A percentile compares a stretch with the other conserved stretches of the same genome.
phyloP scores from a whole-genome alignment of 1,140 invertebrate genomes.

The Nasonia vitripennis region DNA sequence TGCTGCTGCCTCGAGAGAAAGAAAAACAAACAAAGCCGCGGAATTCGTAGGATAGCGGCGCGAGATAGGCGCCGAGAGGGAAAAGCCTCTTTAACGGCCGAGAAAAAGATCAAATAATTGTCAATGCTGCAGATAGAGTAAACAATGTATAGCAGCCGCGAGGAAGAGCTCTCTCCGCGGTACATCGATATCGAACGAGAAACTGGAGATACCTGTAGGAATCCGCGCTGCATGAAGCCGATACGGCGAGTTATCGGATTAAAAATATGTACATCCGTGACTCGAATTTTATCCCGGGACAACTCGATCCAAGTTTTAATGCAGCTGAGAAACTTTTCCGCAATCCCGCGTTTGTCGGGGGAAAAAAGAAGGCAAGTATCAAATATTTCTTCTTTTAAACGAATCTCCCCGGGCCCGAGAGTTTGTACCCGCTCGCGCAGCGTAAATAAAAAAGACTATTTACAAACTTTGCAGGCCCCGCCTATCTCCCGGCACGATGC shows the following conservation, averaged over 20 bases:
- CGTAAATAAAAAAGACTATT: neutral
- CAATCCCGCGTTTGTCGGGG: neutral
- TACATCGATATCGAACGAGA: neutral
- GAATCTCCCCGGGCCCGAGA: neutral
- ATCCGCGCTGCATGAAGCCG: neutral
- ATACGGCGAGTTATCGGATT: neutral
- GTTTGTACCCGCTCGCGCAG: neutral
- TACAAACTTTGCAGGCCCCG: neutral
- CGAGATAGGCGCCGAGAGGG: neutral
- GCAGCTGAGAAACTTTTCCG: neutral
- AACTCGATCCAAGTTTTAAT: neutral
- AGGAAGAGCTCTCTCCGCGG: no score
- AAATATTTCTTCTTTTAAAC: neutral
- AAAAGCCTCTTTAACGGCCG: neutral
- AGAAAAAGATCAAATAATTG: slow-evolving; percentile 11
- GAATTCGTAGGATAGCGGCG: slow-evolving; percentile 3
- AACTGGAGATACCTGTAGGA: slow-evolving; percentile 33
- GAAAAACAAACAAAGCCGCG: slow-evolving; percentile 30
- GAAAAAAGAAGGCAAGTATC: neutral
- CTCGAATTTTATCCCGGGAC: neutral
- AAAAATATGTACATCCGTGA: neutral
- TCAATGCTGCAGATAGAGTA: neutral
- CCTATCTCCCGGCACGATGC: neutral
- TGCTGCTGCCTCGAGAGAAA: neutral
- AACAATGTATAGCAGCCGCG: neutral